Percentiles rank a stretch among this genome's conserved stretches.
phyloP scores from a whole-genome alignment of 2,797 vertebrate genomes.

The Eulemur mongoz region DNA sequence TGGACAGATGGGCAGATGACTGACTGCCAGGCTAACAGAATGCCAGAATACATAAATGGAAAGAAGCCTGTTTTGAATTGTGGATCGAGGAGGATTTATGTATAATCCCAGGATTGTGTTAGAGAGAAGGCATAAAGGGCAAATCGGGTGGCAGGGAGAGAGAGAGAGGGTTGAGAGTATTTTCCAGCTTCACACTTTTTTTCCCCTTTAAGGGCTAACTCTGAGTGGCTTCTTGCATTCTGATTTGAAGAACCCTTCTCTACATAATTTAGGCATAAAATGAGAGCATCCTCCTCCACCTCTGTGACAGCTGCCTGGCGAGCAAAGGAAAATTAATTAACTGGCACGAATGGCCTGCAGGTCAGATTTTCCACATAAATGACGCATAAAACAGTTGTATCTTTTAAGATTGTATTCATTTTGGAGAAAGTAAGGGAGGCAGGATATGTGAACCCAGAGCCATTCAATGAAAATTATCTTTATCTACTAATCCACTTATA shows the following conservation, averaged over 20 bases:
- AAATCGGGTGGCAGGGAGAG: not conserved
- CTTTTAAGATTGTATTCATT: slow-evolving; percentile 70
- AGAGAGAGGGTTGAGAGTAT: not conserved
- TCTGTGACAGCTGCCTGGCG: slow-evolving; percentile 64
- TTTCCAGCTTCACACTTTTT: not conserved
- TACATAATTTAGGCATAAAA: slow-evolving; percentile 62
- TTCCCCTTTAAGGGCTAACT: slow-evolving; percentile 3
- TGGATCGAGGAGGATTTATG: not conserved
- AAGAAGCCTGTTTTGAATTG: not conserved
- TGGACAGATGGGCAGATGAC: not conserved
- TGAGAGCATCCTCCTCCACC: slow-evolving; percentile 52
- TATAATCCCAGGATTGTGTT: not conserved
- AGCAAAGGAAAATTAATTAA: slow-evolving; percentile 75
- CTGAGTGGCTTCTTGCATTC: slow-evolving; percentile 48
- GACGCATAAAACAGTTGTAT: slow-evolving; percentile 63
- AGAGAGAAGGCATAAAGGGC: not conserved
- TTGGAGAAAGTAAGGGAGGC: slow-evolving; percentile 44
- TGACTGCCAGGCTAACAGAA: not conserved
- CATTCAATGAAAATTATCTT: slow-evolving; percentile 48
- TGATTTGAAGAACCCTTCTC: slow-evolving; percentile 50
- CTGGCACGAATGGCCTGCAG: slow-evolving; percentile 72
- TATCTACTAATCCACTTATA: slow-evolving; percentile 26
- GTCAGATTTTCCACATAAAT: slow-evolving; percentile 78
- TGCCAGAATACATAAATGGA: not conserved
- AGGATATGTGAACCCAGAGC: slow-evolving; percentile 12